Evolutionary conservation across 2,888 invertebrate genomes (phyloP).

Genomic region (Glaucopsyche alexis): DNA sequence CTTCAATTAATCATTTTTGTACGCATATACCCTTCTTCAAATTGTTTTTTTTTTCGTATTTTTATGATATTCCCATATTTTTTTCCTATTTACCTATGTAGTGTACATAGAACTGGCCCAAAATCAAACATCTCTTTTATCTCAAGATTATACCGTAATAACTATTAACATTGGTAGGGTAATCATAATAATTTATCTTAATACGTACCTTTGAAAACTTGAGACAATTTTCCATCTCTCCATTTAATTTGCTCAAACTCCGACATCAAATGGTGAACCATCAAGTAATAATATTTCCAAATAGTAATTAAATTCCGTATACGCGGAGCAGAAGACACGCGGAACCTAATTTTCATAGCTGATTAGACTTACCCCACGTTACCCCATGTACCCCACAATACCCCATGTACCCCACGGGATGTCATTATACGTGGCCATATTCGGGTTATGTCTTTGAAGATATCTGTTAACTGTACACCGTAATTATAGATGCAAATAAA

Average conservation of each 20-base stretch:
- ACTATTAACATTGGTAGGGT: background rate
- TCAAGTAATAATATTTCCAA: conserved; percentile 66
- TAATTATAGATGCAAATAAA: conserved; percentile 2
- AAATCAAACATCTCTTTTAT: background rate
- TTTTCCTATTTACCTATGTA: too few relatives aligned
- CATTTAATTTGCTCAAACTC: conserved; percentile 47
- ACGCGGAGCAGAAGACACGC: conserved; percentile 70
- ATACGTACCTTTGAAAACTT: conserved; percentile 28
- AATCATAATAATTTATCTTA: conserved; percentile 18
- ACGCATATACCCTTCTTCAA: too few relatives aligned
- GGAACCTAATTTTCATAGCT: conserved; percentile 80
- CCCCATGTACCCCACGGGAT: conserved; percentile 47
- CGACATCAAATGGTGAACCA: conserved; percentile 63
- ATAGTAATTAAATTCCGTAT: conserved; percentile 77
- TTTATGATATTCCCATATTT: too few relatives aligned
- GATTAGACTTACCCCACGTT: conserved; percentile 74
- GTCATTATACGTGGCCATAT: conserved; percentile 58
- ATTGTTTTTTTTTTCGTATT: too few relatives aligned
- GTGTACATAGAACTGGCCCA: too few relatives aligned
- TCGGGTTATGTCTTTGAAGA: conserved; percentile 37
- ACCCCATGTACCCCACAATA: background rate
- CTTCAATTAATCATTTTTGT: too few relatives aligned
- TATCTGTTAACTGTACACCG: conserved; percentile 3
- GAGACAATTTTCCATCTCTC: conserved; percentile 19
- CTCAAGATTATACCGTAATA: background rate